Conservation (phyloP, 2,113 vertebrate genomes). For the Pterocles burchelli region DNA sequence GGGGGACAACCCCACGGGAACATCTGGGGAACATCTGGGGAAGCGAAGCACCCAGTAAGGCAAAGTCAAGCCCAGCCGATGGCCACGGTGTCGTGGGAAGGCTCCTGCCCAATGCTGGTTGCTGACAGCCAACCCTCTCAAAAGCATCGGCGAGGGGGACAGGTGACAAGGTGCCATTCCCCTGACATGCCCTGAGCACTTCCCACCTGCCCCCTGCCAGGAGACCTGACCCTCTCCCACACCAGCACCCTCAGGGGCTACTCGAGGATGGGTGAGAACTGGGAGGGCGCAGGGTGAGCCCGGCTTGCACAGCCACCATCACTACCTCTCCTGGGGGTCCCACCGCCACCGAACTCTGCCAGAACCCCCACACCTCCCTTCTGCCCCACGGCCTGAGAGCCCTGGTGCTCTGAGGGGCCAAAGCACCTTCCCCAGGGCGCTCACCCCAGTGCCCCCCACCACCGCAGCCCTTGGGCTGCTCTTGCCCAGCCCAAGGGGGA, state of each 20-base stretch:
- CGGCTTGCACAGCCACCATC: accelerated
- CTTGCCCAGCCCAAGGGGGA: neutral
- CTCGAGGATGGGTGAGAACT: neutral
- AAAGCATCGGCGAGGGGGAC: neutral
- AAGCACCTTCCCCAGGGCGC: accelerated
- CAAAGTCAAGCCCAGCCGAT: neutral
- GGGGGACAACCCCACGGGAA: neutral
- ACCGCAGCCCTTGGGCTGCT: accelerated
- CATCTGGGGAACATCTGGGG: neutral
- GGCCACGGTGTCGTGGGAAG: neutral
- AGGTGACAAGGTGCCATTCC: neutral
- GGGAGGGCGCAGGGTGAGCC: neutral
- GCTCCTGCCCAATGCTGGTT: neutral
- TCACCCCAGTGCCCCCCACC: accelerated
- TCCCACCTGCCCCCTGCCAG: neutral
- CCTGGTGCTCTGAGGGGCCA: neutral
- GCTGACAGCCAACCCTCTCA: neutral
- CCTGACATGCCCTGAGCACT: accelerated
- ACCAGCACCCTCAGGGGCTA: neutral
- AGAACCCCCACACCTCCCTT: neutral
- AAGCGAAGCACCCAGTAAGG: neutral
- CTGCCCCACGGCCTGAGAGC: neutral
- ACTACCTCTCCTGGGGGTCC: neutral
- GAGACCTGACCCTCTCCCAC: neutral
- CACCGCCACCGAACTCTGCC: neutral